Percentiles rank a stretch among this genome's conserved stretches.
Conservation (phyloP, 2,797 vertebrate genomes). For the Valencia hispanica region DNA sequence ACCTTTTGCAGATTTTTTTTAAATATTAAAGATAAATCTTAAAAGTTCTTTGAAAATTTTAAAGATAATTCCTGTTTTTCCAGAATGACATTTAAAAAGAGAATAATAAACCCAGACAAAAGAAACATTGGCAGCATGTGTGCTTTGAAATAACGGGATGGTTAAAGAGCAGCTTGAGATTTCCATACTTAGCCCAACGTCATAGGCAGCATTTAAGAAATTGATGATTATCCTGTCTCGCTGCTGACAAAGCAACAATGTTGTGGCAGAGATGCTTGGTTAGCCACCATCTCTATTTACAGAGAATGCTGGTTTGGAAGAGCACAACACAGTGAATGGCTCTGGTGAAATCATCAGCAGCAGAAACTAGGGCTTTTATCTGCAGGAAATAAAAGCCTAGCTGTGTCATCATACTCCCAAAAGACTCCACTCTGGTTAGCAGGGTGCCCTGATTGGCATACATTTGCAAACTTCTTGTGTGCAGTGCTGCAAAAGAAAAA, state of each 20-base stretch:
- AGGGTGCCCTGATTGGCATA: conserved; percentile 36
- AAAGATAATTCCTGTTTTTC: neutral
- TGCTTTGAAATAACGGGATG: conserved; percentile 9
- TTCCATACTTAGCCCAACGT: neutral
- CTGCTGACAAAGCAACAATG: conserved; percentile 16
- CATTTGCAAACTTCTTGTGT: conserved; percentile 34
- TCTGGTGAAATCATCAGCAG: conserved; percentile 12
- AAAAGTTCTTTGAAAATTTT: neutral
- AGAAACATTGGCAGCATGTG: neutral
- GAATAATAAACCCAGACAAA: neutral
- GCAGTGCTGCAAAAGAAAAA: conserved; percentile 26
- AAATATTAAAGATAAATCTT: neutral
- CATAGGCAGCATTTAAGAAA: conserved; percentile 23
- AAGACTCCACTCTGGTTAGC: conserved; percentile 36
- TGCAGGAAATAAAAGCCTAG: conserved; percentile 34
- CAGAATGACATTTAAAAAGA: neutral
- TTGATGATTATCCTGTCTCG: conserved; percentile 18
- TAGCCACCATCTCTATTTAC: conserved; percentile 22
- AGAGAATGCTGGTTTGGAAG: conserved; percentile 6
- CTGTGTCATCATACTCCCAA: conserved; percentile 34
- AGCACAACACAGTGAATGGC: conserved; percentile 4
- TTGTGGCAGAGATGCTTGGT: conserved; percentile 1
- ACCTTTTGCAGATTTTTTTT: neutral
- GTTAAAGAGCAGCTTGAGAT: neutral
- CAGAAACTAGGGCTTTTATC: conserved; percentile 33